Base-by-base conservation (phyloP, 2,888 invertebrate species). In the Calameuta pallipes region DNA sequence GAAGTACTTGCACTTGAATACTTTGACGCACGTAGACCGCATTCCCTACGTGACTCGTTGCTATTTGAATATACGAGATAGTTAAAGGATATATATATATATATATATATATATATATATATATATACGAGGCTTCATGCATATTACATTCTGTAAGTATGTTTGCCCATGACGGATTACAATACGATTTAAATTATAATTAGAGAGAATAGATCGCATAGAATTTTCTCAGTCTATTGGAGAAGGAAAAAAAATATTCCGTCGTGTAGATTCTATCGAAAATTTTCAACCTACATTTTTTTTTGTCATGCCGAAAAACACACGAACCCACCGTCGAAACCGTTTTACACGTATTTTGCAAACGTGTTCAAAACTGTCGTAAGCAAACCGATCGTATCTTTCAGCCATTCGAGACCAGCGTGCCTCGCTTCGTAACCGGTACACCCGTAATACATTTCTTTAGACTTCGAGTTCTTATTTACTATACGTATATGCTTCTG, bases 101-200 rank as follows among this genome's bases (percentile, higher is more conserved):
- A 71, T 41, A 75, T 75, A 35, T 56, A 68, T 33, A 33, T 36
- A 36, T 36, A 36, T 36, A 9, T 11, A 79, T 75, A 56, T 35
- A 73, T 75, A 36, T 33, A 69, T 15, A 34, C 11, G 68, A n/a
- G 41, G 37, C 37, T 69, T 79, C 81, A 78, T 81, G 78, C 80
- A 82, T 82, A 81, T 81, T 82, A 73, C 9, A 56, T 56, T 15
- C 15, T 23, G 23, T 33, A 33, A 33, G 33, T 56, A 56, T 56
- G 2, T 56, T 56, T 9, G 23, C 15, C 56, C 56, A 23, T 23
- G 56, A 23, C 9, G 23, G 9, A 56, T 56, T 23, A 56, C 9
- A 56, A 56, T 41, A 56, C 56, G 9, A 2, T 23, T 56, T 56
- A 56, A 56, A 56, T 56, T 1, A 23, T 23, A 23, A 23, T 1